These are phyloP conservation scores for Ametastegia equiseti DNA, from an alignment of 2,888 invertebrate genomes.

Conservation along the genomic window DNA sequence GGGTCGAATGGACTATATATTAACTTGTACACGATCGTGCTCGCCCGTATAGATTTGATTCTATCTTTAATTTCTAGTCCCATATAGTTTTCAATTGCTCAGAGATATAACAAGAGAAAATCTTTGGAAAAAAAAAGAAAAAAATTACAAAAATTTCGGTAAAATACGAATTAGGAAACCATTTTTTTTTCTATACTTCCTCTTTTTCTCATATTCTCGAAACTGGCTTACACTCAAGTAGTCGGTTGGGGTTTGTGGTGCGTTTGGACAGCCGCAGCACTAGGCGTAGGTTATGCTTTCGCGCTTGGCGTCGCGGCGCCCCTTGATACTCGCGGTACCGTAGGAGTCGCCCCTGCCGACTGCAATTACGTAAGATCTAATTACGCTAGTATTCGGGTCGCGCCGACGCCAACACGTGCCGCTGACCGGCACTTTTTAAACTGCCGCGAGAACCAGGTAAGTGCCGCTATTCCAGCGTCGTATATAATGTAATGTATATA, in stretches of 20 bases:
- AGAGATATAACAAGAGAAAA: too few relatives aligned
- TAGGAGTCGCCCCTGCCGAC: conserved; percentile 42
- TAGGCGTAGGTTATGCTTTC: conserved; percentile 67
- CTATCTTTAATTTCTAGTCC: not conserved
- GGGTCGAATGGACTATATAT: conserved; percentile 31
- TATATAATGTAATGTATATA: not conserved
- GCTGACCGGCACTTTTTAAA: conserved; percentile 56
- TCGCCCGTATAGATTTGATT: not conserved
- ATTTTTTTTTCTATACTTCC: not conserved
- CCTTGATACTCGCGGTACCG: conserved; percentile 52
- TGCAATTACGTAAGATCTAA: conserved; percentile 54
- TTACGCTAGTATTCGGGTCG: conserved; percentile 52
- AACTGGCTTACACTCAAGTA: conserved; percentile 69
- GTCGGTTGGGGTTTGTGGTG: conserved; percentile 70
- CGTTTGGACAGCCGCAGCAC: conserved; percentile 64
- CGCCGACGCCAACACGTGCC: conserved; percentile 50
- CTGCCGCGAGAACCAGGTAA: conserved; percentile 62
- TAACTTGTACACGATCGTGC: not conserved
- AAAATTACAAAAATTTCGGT: not conserved
- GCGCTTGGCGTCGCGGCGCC: conserved; percentile 68
- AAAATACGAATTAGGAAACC: not conserved
- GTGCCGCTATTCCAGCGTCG: conserved; percentile 50
- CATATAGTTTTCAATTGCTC: not conserved
- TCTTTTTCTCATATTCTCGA: conserved; percentile 46
- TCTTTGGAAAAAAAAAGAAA: not conserved